Conservation (phyloP, 2,113 vertebrate genomes). For the Urocitellus parryii region DNA sequence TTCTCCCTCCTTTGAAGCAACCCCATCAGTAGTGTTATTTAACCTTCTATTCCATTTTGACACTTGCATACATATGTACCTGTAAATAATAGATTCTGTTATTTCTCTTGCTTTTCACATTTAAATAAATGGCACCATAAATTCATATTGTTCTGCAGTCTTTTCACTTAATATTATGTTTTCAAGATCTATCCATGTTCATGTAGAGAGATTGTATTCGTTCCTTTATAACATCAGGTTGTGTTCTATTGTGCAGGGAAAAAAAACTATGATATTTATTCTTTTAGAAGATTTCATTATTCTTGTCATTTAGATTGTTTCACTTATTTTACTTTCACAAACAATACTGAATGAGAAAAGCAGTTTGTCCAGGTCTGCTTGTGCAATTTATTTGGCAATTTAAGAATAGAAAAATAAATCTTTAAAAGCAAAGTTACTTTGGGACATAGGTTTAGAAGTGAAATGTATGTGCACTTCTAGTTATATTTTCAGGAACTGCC, state of each 20-base stretch:
- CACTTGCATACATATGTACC: not conserved
- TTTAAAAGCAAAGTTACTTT: not conserved
- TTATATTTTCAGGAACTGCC: not conserved
- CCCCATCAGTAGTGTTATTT: not conserved
- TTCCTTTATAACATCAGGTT: not conserved
- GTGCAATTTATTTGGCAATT: not conserved
- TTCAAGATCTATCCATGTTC: not conserved
- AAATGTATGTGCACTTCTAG: not conserved
- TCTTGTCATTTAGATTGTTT: not conserved
- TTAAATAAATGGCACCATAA: slow-evolving; percentile 46
- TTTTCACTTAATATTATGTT: not conserved
- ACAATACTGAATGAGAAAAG: not conserved
- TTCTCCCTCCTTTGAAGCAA: not conserved
- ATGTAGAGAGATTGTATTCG: not conserved
- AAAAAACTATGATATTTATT: not conserved
- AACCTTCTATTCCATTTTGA: not conserved
- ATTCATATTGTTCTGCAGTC: not conserved
- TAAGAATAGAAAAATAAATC: not conserved
- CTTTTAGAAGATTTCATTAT: not conserved
- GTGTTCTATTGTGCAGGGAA: not conserved
- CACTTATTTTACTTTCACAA: slow-evolving; percentile 26
- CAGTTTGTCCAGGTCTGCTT: not conserved
- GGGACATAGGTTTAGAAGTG: not conserved
- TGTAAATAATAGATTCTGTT: not conserved
- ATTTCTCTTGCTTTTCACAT: slow-evolving; percentile 41